Base-by-base conservation (phyloP, 2,888 invertebrate genomes). In the Plagiodera versicolora region DNA sequence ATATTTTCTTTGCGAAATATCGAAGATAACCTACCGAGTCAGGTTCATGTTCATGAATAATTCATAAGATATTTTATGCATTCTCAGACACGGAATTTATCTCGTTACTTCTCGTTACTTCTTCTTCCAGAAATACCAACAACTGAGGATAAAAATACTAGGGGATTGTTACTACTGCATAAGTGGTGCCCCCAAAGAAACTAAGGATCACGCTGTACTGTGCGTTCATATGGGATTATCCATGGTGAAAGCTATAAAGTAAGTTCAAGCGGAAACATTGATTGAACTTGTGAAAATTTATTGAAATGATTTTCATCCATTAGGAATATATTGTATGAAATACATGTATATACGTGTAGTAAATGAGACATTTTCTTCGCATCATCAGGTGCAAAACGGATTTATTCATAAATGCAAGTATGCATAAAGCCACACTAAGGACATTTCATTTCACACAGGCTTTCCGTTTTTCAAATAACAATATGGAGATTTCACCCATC, bases 121-220 rank as follows among this genome's bases (percentile, higher is more conserved):
- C 2, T 39, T 62, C 63, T 80, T 81, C 9, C 82, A 94, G 94
- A 92, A 91, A 87, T 96, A 95, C 81, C 90, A 95, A 77, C 96
- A 96, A 79, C 83, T 96, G 67, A 86, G 96, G 66, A 97, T 97
- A 73, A 97, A 97, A 85, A 96, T 97, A 78, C 85, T 97, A 55
- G 96, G 97, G 1, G 97, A 97, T 79, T 97, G 97, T 80, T 97
- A 99, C 83, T 99, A 99, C 83, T 96, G 96, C 81, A 94, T 97
- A 76, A 94, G 95, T 79, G 97, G 97, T 16, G 95, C 95, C 46
- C 95, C 95, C 0, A 87, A 91, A 61, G 94, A 95, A 79, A 83
- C 93, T 56, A 87, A 91, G 0, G 95, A 97, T 79, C 96, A 96
- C 81, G 95, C 95, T 50, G 92, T 94, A 19, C 87, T 96, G 44